phyloP scores from a whole-genome alignment of 1,140 invertebrate species.

The Drosophila takahashii region DNA sequence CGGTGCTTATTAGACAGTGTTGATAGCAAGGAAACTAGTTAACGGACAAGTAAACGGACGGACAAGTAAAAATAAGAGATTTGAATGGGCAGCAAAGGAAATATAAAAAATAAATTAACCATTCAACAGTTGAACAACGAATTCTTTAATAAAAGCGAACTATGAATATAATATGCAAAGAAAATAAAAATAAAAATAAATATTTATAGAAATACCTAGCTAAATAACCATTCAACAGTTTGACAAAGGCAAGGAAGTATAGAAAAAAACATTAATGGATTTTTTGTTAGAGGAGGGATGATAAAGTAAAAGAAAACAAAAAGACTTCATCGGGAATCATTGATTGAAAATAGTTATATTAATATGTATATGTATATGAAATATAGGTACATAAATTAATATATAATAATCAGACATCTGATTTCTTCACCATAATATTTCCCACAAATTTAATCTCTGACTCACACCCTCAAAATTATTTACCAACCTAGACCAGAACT shows the following conservation, averaged over 20 bases:
- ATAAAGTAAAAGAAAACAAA: background rate
- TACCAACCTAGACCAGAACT: background rate
- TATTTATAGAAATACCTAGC: background rate
- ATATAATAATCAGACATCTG: background rate
- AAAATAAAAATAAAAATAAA: background rate
- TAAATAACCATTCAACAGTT: background rate
- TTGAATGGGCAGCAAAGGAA: background rate
- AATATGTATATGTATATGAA: no score
- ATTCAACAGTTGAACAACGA: background rate
- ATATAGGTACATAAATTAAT: no score
- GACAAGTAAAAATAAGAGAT: background rate
- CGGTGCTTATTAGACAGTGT: background rate
- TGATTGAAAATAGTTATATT: no score
- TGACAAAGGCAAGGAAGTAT: background rate
- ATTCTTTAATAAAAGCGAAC: background rate
- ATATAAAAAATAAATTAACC: background rate
- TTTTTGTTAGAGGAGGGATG: background rate
- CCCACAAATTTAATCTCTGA: background rate
- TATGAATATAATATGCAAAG: no score
- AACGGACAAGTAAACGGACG: background rate
- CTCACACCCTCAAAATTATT: slow-evolving; percentile 21
- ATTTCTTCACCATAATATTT: background rate
- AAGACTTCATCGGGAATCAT: no score
- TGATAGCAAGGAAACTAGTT: background rate
- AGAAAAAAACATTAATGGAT: background rate